phyloP scores from a whole-genome alignment of 2,797 vertebrate species.

The Pangasius mekongensis region DNA sequence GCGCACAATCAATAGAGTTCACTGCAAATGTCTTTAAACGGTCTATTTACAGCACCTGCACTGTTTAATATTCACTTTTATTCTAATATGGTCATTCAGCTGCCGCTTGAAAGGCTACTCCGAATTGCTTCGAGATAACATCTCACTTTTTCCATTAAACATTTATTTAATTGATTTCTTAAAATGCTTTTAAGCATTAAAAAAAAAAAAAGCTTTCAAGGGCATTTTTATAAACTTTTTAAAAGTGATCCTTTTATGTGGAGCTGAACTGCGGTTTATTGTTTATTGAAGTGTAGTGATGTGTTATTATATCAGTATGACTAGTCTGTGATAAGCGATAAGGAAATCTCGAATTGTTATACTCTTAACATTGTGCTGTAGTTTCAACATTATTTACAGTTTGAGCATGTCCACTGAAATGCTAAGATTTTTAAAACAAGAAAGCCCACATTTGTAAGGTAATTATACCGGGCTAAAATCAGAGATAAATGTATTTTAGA shows the following conservation, averaged over 20 bases:
- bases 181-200: neutral
- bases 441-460: neutral
- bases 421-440: neutral
- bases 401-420: neutral
- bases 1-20: slow-evolving; percentile 54
- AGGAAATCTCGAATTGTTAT: neutral
- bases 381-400: neutral
- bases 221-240: neutral
- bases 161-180: slow-evolving; percentile 33
- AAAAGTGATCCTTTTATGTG: neutral
- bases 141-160: slow-evolving; percentile 12
- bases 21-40: slow-evolving; percentile 39
- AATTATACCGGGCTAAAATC: neutral
- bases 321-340: neutral
- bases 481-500: neutral
- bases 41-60: slow-evolving; percentile 27
- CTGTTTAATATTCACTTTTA: slow-evolving; percentile 44
- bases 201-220: neutral
- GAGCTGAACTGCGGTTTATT: neutral
- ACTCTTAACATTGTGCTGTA: neutral
- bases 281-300: no score
- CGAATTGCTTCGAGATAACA: slow-evolving; percentile 2
- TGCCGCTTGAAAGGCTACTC: slow-evolving; percentile 12
- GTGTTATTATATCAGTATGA: neutral
- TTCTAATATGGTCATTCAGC: slow-evolving; percentile 26